A percentile compares a stretch with the other conserved stretches of the same genome.
Conservation (phyloP, 2,888 invertebrate genomes). For the Eupeodes latifasciatus region DNA sequence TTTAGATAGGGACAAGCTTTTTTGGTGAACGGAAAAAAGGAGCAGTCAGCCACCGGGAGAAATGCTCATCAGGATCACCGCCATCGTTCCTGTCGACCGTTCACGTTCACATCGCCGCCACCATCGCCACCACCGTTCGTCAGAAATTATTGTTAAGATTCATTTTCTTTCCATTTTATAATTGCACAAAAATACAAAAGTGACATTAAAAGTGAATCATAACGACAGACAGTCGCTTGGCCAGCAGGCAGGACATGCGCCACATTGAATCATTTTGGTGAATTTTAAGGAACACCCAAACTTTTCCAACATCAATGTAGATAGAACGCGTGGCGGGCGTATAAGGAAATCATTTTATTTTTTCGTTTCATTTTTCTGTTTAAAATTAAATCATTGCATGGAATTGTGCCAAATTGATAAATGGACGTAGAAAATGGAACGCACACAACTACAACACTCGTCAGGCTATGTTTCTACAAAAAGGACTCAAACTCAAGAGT, state of each 20-base stretch:
- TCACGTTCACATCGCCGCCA: no score
- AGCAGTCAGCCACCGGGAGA: not conserved
- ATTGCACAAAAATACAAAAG: constrained; percentile 30
- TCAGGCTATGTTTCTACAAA: not conserved
- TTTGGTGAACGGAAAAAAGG: no score
- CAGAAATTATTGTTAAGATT: constrained; percentile 18
- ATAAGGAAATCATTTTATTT: constrained; percentile 30
- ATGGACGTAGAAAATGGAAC: constrained; percentile 64
- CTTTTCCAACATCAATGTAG: not conserved
- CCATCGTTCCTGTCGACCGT: no score
- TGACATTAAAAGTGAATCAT: constrained; percentile 39
- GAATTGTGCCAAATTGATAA: constrained; percentile 75
- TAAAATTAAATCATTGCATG: constrained; percentile 72
- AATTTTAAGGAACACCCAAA: constrained; percentile 30
- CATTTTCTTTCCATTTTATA: constrained; percentile 31
- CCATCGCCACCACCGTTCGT: not conserved
- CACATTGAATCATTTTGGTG: constrained; percentile 45
- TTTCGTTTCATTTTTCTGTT: constrained; percentile 25
- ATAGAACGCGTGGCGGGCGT: not conserved
- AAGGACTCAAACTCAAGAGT: not conserved
- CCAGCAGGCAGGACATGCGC: not conserved
- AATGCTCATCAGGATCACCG: no score
- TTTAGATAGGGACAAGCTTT: not conserved
- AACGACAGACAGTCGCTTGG: not conserved
- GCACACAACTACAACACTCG: constrained; percentile 9